Conservation (phyloP, 2,113 vertebrate genomes). For the Gymnocephalus cernua region DNA sequence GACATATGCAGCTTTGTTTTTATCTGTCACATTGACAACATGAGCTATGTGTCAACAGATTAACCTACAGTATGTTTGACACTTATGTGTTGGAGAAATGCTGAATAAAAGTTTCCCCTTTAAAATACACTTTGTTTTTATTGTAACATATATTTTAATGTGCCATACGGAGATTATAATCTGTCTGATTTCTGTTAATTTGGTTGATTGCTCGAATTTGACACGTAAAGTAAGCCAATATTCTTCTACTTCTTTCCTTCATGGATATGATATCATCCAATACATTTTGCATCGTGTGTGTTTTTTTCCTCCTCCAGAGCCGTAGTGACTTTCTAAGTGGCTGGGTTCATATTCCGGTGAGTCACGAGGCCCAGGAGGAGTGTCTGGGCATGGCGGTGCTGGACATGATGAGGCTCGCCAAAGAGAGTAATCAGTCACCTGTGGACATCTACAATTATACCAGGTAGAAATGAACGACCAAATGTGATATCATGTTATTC, state of each 20-base stretch:
- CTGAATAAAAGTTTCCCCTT: neutral
- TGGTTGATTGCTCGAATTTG: neutral
- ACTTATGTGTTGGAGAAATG: conserved; percentile 5
- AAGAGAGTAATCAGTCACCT: conserved; percentile 90
- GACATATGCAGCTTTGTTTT: conserved; percentile 29
- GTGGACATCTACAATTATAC: conserved; percentile 90
- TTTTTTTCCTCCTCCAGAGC: conserved; percentile 84
- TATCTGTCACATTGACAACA: conserved; percentile 29
- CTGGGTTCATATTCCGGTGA: conserved; percentile 88
- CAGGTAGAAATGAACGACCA: conserved; percentile 83
- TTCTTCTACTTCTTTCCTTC: neutral
- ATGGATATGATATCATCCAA: neutral
- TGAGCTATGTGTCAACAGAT: neutral
- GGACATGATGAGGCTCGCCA: conserved; percentile 98
- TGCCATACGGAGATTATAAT: neutral
- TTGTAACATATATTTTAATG: neutral
- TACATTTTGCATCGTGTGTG: neutral
- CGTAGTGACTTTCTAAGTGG: conserved; percentile 92
- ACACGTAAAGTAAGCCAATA: neutral
- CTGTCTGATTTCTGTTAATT: neutral
- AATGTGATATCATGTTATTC: neutral
- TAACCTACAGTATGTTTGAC: neutral
- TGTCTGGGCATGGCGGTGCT: conserved; percentile 97
- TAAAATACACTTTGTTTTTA: neutral
- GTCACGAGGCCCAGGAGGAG: conserved; percentile 95